Conservation (phyloP, 2,113 vertebrate species). For the Panurus biarmicus region DNA sequence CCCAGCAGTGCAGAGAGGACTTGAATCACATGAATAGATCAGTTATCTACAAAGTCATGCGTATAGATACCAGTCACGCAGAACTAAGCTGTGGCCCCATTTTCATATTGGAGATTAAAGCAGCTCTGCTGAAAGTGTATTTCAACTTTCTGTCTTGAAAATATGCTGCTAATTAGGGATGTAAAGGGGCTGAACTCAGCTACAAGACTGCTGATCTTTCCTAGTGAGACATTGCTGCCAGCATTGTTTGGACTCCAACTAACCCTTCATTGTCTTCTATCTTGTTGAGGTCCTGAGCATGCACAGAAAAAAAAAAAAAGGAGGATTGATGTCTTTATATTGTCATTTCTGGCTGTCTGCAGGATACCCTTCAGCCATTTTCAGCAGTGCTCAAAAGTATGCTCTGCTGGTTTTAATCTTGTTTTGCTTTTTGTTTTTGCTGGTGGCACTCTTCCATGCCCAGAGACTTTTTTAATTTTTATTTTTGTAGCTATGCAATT, state of each 20-base stretch:
- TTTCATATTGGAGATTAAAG: conserved; percentile 32
- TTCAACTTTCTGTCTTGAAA: conserved; percentile 53
- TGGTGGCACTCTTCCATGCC: conserved; percentile 36
- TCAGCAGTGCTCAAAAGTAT: conserved; percentile 42
- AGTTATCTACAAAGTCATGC: conserved; percentile 5
- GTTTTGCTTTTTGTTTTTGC: conserved; percentile 45
- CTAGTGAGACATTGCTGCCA: conserved; percentile 39
- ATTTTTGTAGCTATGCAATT: conserved; percentile 17
- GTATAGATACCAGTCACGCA: conserved; percentile 17
- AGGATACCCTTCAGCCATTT: conserved; percentile 53
- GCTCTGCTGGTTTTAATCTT: conserved; percentile 56
- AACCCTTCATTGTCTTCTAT: conserved; percentile 59
- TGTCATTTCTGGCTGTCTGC: conserved; percentile 46
- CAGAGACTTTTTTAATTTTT: conserved; percentile 36
- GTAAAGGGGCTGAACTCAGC: conserved; percentile 50
- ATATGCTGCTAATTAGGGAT: conserved; percentile 55
- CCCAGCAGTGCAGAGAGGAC: background rate
- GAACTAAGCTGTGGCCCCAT: conserved; percentile 21
- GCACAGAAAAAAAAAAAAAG: background rate
- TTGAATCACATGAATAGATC: background rate
- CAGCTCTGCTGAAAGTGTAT: conserved; percentile 35
- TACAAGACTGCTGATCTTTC: conserved; percentile 44
- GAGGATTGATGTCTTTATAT: conserved; percentile 48
- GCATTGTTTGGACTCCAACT: conserved; percentile 51
- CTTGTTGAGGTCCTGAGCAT: conserved; percentile 6